Evolutionary conservation across 1,140 invertebrate genomes (phyloP).

Genomic region (Drosophila kurseongensis): DNA sequence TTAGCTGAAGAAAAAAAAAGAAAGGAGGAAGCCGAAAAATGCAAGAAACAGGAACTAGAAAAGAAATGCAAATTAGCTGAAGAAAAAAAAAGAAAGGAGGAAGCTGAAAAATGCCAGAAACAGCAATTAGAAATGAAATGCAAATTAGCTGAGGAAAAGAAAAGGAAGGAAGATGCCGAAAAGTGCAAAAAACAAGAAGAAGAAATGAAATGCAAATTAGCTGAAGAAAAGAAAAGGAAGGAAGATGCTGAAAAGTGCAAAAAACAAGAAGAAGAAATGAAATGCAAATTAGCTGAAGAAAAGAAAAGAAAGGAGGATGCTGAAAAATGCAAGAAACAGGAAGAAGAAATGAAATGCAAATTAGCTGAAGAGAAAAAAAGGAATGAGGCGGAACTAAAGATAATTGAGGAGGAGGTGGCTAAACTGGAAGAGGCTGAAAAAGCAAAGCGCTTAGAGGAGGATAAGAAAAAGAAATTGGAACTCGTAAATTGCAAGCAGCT

Average conservation of each 20-base stretch:
- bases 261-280: neutral
- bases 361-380: neutral
- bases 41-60: neutral
- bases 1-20: too few species aligned
- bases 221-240: neutral
- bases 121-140: too few species aligned
- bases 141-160: too few species aligned
- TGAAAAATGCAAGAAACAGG: neutral
- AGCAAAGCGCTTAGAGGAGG: neutral
- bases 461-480: conserved; percentile 7
- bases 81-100: neutral
- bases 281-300: neutral
- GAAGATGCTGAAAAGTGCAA: neutral
- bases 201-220: neutral
- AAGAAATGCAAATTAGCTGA: too few species aligned
- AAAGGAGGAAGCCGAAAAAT: neutral
- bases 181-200: neutral
- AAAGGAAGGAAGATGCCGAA: neutral
- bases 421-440: conserved; percentile 1
- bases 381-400: neutral
- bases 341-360: neutral
- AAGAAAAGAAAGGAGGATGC: neutral
- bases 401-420: conserved; percentile 4
- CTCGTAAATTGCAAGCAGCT: conserved; percentile 4
- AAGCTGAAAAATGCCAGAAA: neutral